A percentile compares a stretch with the other conserved stretches of the same genome.
phyloP scores from a whole-genome alignment of 2,888 invertebrate species.

The Ectemnius cavifrons region DNA sequence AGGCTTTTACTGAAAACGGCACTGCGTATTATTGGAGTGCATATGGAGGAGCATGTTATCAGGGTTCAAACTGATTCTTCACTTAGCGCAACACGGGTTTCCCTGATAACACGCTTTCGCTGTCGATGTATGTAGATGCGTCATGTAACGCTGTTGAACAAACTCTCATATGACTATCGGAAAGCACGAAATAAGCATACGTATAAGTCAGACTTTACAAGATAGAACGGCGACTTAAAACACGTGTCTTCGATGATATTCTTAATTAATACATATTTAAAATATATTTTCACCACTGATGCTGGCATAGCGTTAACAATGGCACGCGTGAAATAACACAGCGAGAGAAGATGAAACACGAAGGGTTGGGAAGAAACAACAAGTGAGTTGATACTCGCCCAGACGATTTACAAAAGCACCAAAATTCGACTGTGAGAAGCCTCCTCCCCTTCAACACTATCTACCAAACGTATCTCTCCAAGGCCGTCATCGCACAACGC shows the following conservation, averaged over 20 bases:
- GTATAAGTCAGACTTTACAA: no score
- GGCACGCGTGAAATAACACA: background rate
- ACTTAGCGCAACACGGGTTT: background rate
- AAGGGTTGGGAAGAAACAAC: slow-evolving; percentile 30
- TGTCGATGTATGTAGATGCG: background rate
- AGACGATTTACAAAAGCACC: slow-evolving; percentile 66
- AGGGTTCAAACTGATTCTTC: background rate
- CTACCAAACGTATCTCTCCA: slow-evolving; percentile 38
- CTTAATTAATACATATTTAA: no score
- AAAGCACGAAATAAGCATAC: no score
- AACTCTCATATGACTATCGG: no score
- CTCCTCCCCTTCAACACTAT: slow-evolving; percentile 30
- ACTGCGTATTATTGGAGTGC: no score
- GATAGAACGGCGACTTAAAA: no score
- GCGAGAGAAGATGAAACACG: slow-evolving; percentile 8
- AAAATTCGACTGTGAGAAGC: slow-evolving; percentile 44
- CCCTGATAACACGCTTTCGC: background rate
- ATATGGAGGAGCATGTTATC: no score
- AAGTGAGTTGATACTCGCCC: slow-evolving; percentile 58
- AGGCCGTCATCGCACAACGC: slow-evolving; percentile 43
- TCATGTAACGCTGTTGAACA: background rate
- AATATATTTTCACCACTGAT: no score
- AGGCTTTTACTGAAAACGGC: no score
- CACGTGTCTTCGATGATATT: no score
- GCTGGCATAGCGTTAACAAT: slow-evolving; percentile 4